Conservation (phyloP, 2,113 vertebrate species). For the Ammodytes marinus region DNA sequence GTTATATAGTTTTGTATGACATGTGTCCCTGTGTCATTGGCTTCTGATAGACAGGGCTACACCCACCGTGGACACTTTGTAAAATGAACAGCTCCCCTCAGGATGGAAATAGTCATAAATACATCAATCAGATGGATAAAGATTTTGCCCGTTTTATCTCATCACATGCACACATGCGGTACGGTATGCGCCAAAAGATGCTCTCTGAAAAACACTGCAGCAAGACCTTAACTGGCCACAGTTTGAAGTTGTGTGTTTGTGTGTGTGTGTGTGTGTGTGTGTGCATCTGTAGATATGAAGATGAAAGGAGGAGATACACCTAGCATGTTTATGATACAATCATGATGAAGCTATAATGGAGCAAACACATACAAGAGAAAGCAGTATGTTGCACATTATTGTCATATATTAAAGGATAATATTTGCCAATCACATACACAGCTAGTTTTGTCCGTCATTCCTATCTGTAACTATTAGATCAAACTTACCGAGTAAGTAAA, state of each 20-base stretch:
- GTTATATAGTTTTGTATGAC: constrained; percentile 73
- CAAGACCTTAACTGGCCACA: background rate
- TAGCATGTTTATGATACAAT: background rate
- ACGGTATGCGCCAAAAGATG: constrained; percentile 1
- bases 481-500: no score
- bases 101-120: constrained; percentile 65
- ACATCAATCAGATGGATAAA: constrained; percentile 58
- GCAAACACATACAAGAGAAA: background rate
- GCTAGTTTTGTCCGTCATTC: no score
- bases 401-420: background rate
- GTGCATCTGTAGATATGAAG: background rate
- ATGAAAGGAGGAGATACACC: background rate
- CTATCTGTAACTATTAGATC: no score
- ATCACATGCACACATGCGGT: background rate
- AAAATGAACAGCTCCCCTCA: constrained; percentile 67
- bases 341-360: background rate
- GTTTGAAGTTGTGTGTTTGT: background rate
- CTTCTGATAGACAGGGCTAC: constrained; percentile 57
- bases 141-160: constrained; percentile 10
- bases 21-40: constrained; percentile 72
- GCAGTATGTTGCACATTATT: background rate
- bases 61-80: constrained; percentile 65
- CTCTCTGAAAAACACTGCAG: background rate
- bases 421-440: no score
- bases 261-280: no score